phyloP scores from a whole-genome alignment of 2,113 vertebrate genomes.

The Poeciliopsis retropinna region DNA sequence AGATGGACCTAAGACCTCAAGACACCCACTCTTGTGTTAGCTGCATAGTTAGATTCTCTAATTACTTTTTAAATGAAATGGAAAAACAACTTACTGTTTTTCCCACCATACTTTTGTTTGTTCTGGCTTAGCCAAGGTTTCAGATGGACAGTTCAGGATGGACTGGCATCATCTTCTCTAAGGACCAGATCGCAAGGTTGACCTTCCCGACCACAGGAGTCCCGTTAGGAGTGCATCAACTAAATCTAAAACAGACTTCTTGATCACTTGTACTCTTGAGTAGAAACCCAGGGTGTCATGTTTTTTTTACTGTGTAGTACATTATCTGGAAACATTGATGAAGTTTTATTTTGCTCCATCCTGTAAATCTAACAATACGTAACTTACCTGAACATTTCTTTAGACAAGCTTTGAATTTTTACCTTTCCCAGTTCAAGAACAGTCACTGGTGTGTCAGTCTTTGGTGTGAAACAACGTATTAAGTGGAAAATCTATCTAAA shows the following conservation, averaged over 20 bases:
- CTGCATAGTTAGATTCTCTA: not conserved
- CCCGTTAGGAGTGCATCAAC: not conserved
- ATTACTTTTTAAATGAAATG: not conserved
- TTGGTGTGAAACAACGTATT: too few species aligned
- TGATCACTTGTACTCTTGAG: not conserved
- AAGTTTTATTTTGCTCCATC: not conserved
- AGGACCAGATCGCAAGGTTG: not conserved
- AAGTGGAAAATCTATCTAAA: too few species aligned
- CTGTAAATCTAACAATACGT: not conserved
- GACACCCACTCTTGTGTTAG: not conserved
- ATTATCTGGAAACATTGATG: not conserved
- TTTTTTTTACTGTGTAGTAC: not conserved
- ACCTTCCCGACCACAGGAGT: not conserved
- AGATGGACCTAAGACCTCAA: not conserved
- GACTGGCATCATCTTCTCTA: not conserved
- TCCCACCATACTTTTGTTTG: not conserved
- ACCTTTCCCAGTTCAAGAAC: too few species aligned
- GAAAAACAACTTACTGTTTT: not conserved
- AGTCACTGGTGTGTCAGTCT: not conserved
- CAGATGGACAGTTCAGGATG: not conserved
- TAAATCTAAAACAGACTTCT: not conserved
- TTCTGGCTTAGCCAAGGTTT: not conserved
- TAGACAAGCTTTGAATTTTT: not conserved
- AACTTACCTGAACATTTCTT: not conserved
- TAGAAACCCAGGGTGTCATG: not conserved